Conservation (phyloP, 2,797 vertebrate genomes). For the Capromys pilorides region DNA sequence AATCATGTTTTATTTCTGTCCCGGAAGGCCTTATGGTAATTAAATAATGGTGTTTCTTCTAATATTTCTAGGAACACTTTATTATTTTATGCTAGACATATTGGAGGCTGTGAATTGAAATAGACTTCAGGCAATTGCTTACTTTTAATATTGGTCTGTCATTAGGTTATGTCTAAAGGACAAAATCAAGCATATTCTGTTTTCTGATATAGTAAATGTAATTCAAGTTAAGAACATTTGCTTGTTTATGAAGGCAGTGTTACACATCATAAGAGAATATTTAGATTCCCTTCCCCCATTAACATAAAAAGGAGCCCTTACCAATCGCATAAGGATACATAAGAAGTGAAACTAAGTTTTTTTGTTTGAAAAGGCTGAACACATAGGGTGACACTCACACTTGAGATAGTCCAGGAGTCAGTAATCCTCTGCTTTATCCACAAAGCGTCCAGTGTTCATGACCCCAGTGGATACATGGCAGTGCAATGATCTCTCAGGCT, state of each 20-base stretch:
- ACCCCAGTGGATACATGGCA: not conserved
- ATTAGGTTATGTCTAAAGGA: slow-evolving; percentile 66
- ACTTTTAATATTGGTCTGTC: slow-evolving; percentile 65
- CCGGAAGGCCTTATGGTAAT: slow-evolving; percentile 74
- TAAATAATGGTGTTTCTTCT: slow-evolving; percentile 79
- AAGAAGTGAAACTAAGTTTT: not conserved
- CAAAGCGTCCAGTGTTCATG: not conserved
- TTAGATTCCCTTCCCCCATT: not conserved
- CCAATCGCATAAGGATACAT: fast-evolving
- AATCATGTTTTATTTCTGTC: slow-evolving; percentile 77
- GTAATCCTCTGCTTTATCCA: not conserved
- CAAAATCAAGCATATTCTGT: slow-evolving; percentile 5
- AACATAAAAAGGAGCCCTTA: not conserved
- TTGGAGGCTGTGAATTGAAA: slow-evolving; percentile 69
- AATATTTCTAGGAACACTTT: slow-evolving; percentile 80
- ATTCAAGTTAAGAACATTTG: not conserved
- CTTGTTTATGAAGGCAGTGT: not conserved
- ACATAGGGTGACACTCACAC: not conserved
- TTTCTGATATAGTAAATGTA: slow-evolving; percentile 19
- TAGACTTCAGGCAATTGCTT: slow-evolving; percentile 62
- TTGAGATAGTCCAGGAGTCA: not conserved
- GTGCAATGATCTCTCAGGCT: fast-evolving
- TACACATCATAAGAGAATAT: not conserved
- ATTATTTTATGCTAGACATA: slow-evolving; percentile 72
- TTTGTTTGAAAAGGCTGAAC: not conserved